Conservation (phyloP, 2,113 vertebrate species). For the Nestor notabilis region DNA sequence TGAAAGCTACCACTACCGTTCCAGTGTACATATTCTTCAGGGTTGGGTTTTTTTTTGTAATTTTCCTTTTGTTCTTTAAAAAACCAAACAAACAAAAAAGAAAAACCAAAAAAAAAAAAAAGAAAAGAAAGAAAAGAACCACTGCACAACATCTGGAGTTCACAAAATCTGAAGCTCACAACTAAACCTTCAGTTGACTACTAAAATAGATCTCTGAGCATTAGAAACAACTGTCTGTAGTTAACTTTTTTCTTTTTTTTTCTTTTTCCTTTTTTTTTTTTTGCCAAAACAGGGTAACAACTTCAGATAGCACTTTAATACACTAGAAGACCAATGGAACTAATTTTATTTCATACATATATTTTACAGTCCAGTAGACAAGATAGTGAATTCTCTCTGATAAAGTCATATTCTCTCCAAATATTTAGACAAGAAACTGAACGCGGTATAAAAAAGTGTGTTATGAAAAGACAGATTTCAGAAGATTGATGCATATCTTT, state of each 20-base stretch:
- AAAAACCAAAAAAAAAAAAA: background rate
- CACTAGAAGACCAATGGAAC: constrained; percentile 93
- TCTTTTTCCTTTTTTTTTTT: constrained; percentile 59
- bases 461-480: constrained; percentile 70
- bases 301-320: constrained; percentile 94
- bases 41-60: constrained; percentile 48
- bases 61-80: constrained; percentile 71
- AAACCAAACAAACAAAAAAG: constrained; percentile 59
- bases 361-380: constrained; percentile 89
- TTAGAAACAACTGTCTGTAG: constrained; percentile 92
- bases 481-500: constrained; percentile 57
- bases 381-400: constrained; percentile 82
- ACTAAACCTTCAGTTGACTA: constrained; percentile 98
- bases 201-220: constrained; percentile 99
- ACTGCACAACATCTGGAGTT: constrained; percentile 95
- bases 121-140: constrained; percentile 77
- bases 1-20: constrained; percentile 95
- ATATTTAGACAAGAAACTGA: constrained; percentile 76
- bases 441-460: constrained; percentile 71
- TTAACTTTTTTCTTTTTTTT: constrained; percentile 76
- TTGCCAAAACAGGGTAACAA: constrained; percentile 88
- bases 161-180: constrained; percentile 98
- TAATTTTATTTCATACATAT: constrained; percentile 90
- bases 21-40: constrained; percentile 87
- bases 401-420: constrained; percentile 91